phyloP scores from a whole-genome alignment of 2,888 invertebrate species.

The Hirtodrosophila confusa region DNA sequence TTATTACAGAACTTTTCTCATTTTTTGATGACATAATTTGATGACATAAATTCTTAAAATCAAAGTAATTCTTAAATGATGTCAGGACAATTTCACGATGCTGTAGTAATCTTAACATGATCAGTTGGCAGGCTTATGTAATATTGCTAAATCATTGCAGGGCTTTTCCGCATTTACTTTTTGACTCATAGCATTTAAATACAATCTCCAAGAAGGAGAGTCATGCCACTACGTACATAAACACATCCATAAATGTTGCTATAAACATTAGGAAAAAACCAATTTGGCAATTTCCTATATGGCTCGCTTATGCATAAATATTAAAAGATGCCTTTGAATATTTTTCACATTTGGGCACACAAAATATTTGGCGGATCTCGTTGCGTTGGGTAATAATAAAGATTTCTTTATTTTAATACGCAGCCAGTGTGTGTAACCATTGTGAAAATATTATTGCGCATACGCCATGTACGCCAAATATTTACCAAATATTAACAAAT shows the following conservation, averaged over 20 bases:
- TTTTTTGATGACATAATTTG: too few relatives aligned
- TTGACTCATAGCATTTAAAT: constrained; percentile 31
- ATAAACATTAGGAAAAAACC: constrained; percentile 72
- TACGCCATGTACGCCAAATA: constrained; percentile 76
- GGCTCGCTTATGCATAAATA: constrained; percentile 51
- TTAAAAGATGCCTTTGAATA: constrained; percentile 60
- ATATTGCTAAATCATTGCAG: constrained; percentile 31
- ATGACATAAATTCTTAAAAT: neutral
- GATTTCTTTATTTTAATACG: constrained; percentile 73
- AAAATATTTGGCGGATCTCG: constrained; percentile 18
- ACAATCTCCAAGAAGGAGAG: neutral
- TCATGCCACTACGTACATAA: constrained; percentile 11
- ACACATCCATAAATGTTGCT: constrained; percentile 43
- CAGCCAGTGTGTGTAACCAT: constrained; percentile 85
- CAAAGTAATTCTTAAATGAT: constrained; percentile 1
- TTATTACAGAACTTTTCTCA: too few relatives aligned
- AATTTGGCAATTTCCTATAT: constrained; percentile 67
- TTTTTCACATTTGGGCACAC: constrained; percentile 41
- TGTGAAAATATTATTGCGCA: constrained; percentile 74
- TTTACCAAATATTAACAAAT: constrained; percentile 79
- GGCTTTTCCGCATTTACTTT: constrained; percentile 24
- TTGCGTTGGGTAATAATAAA: constrained; percentile 47
- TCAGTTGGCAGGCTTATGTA: constrained; percentile 7
- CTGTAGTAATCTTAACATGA: constrained; percentile 19
- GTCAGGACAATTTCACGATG: neutral